These are phyloP conservation scores for Portevinia maculata DNA, from an alignment of 2,888 invertebrate species.

Conservation along the genomic window DNA sequence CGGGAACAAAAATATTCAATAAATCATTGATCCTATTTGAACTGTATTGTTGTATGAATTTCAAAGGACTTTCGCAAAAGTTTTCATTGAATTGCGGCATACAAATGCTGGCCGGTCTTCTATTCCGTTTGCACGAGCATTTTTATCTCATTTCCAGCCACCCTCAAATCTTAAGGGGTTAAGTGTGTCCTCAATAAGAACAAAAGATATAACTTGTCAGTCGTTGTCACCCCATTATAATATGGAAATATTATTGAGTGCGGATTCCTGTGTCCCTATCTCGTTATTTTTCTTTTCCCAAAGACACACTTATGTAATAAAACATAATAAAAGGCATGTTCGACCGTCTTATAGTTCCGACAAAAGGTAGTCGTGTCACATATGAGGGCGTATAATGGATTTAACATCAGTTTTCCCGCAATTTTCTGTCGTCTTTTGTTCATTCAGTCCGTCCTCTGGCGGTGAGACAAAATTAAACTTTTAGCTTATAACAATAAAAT, in stretches of 20 bases:
- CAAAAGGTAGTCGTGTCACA: constrained; percentile 5
- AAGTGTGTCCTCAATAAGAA: constrained; percentile 39
- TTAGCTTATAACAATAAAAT: constrained; percentile 55
- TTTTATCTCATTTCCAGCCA: constrained; percentile 24
- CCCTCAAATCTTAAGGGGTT: constrained; percentile 41
- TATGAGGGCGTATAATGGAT: constrained; percentile 26
- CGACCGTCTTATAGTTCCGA: constrained; percentile 30
- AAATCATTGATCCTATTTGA: constrained; percentile 75
- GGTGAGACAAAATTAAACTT: constrained; percentile 32
- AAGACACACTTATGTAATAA: constrained; percentile 60
- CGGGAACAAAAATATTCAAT: constrained; percentile 74
- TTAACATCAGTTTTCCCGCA: constrained; percentile 16
- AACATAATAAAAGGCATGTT: constrained; percentile 60
- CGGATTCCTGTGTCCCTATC: constrained; percentile 49
- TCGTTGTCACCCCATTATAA: constrained; percentile 68
- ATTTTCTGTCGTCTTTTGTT: background rate
- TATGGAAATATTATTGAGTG: constrained; percentile 68
- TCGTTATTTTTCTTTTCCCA: constrained; percentile 48
- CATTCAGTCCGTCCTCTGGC: background rate
- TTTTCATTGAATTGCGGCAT: constrained; percentile 31
- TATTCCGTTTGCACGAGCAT: constrained; percentile 18
- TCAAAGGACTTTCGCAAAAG: constrained; percentile 4
- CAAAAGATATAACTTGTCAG: constrained; percentile 61
- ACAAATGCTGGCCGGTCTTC: constrained; percentile 13
- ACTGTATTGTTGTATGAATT: constrained; percentile 70